Base-by-base conservation (phyloP, 1,140 invertebrate species). In the Caerostris extrusa region DNA sequence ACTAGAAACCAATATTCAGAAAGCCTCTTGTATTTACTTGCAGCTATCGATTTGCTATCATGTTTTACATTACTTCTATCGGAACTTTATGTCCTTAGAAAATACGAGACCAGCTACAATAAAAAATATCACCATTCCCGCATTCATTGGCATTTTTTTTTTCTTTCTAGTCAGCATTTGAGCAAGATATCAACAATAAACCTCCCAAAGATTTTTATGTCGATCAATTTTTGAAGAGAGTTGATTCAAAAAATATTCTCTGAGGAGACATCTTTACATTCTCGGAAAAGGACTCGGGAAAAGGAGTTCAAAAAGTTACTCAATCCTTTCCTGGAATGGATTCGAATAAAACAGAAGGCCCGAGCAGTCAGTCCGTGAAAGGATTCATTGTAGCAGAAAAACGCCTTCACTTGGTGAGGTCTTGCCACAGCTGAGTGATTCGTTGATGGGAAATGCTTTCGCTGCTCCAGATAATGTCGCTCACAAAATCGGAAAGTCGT, bases 301-400 rank as follows among this genome's bases (percentile, higher is more conserved):
- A 14, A 77, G 34, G 4, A 50, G 5, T 50, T 10, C 71, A 77
- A 50, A 77, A 77, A 50, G 34, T 77, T 77, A 5, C 10, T 50
- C 3, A 77, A 50, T 50, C 3, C 50, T 77, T 12, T 17, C 14
- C 7, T 5, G 34, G 10, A 50, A 53, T 50, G 71, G 71, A 12
- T 12, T 77, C 34, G 10, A 77, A 77, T 77, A 53, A 50, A 77
- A 77, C 10, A 12, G 69, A 34, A 77, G 14, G 71, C 5, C 12
- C 71, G 53, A 2, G 50, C 12, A 14, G 8, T 50, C 12, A 71
- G 34, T 34, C 19, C 67, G n/a, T 2, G 17, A 71, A 19, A n/a
- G 53, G 34, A 77, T 77, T 77, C 71, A 77, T 53, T 77, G 19
- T 50, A 77, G 8, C 50, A 77, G 71, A 77, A 77, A 77, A 77